Base-by-base conservation (phyloP, 1,140 invertebrate species). In the Neuroterus valhalla region DNA sequence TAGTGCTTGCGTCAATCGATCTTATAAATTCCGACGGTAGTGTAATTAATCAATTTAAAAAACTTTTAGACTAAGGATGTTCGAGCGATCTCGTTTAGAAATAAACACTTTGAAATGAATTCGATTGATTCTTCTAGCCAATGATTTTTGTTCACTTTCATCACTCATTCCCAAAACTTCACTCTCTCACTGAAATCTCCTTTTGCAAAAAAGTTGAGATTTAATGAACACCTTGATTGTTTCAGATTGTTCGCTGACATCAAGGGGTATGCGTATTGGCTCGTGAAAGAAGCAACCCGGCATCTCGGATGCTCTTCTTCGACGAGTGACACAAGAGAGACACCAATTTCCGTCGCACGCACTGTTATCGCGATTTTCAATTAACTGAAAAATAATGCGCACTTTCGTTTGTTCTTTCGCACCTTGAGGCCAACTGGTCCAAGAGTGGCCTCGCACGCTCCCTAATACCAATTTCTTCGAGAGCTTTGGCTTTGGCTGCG, bases 191-290 rank as follows among this genome's bases (percentile, higher is more conserved):
- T 50, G 48, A 21, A 50, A 50, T 11, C 11, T 14, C 23, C 3
- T 62, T 11, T 26, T 10, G 26, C 23, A 62, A 26, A 26, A 26
- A 26, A 26, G 2, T 62, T 14, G 50, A 55, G 21, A 55, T 26
- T 26, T 48, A 21, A 78, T 79, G 45, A 77, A 50, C 84, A 96
- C 95, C 94, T 94, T 95, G 70, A 95, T 89, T 78, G 92, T 87
- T 82, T 96, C 95, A 62, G 95, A 96, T 85, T 96, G 95, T 78
- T 93, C 93, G 82, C 84, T 92, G 68, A 95, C 89, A 86, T 94
- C 94, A 84, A 96, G 94, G 66, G 95, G 95, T 74, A 93, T 91
- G 78, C 93, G 92, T 73, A 96, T 92, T 23, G 93, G 94, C 74
- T 92, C 85, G 85, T 94, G 94, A 85, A 93, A 93, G 83, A 92